Percentiles rank a stretch among this genome's conserved stretches.
phyloP scores from a whole-genome alignment of 2,888 invertebrate genomes.

The Achlya flavicornis region DNA sequence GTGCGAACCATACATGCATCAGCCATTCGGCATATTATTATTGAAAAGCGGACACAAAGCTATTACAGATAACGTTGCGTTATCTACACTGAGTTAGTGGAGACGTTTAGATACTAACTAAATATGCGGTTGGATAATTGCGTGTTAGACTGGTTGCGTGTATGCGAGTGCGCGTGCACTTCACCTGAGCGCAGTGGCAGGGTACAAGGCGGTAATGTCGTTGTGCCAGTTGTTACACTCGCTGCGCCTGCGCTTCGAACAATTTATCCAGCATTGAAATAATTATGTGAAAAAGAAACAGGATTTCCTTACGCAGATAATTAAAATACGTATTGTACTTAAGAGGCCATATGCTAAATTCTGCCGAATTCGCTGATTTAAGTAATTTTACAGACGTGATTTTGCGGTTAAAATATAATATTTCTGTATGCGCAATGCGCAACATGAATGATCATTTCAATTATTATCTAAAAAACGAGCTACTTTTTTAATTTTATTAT shows the following conservation, averaged over 20 bases:
- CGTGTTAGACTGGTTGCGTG: conserved; percentile 28
- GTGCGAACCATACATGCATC: no score
- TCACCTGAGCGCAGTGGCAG: conserved; percentile 19
- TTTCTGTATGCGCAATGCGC: no score
- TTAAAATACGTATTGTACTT: background rate
- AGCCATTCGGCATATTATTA: conserved; percentile 10
- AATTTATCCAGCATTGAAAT: conserved; percentile 22
- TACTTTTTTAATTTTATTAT: no score
- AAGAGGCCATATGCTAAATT: no score
- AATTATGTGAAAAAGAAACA: conserved; percentile 29
- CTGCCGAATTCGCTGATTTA: no score
- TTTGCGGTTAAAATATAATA: no score
- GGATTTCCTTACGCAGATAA: conserved; percentile 5
- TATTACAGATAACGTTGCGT: conserved; percentile 9
- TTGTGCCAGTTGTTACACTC: conserved; percentile 42
- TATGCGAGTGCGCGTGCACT: conserved; percentile 27
- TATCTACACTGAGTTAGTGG: conserved; percentile 22
- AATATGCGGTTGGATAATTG: conserved; percentile 31
- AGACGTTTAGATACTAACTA: background rate
- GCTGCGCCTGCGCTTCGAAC: conserved; percentile 30
- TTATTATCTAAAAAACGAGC: no score
- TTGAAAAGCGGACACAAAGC: background rate
- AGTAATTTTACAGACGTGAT: no score
- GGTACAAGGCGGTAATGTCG: conserved; percentile 31
- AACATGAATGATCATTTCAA: no score